Evolutionary conservation across 92 coral and sea anemone species (phyloP), one percentile per base, ranked within the genome.

Genomic region (Phenganax stokvisi): DNA sequence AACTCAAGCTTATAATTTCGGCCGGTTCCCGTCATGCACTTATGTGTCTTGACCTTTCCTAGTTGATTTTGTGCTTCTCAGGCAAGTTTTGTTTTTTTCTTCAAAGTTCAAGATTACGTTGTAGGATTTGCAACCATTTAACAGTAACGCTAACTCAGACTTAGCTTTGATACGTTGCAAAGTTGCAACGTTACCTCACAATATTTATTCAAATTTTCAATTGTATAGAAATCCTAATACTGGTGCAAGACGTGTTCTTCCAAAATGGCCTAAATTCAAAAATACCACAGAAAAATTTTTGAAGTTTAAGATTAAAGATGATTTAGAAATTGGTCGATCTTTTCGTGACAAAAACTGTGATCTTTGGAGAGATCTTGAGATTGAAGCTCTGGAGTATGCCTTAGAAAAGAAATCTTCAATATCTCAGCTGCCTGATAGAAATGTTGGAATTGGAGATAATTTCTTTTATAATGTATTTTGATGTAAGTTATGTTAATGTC

Each of bases 251-350:
- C 10, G 61, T 78, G 53, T 52, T 2, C 82, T 78, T 78, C 72
- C 82, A 12, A 78, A 78, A n/a, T 78, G 82, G 82, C 82, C 82
- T 0, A 78, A 63, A 78, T 78, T 78, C 54, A 57, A 17, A 27
- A 78, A 61, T 63, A 52, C 29, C 25, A 78, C 71, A 30, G 82
- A 63, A 44, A 78, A 78, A 67, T 78, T 61, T 78, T 58, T 78
- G 2, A 78, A 78, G n/a, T 78, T 78, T 25, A 78, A 78, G 31
- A 16, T 17, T 60, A 61, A 9, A 7, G 67, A 78, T 20, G 55
- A 53, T 13, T 61, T 78, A 78, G 57, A 78, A 53, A 63, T 78
- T 62, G 82, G 82, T 58, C 72, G 27, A 61, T 54, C 61, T 47
- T 78, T 78, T 57, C 82, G 82, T 12, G 82, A 78, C 54, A 63